Conservation (phyloP, 2,113 vertebrate species). For the Mesoclemmys tuberculata region DNA sequence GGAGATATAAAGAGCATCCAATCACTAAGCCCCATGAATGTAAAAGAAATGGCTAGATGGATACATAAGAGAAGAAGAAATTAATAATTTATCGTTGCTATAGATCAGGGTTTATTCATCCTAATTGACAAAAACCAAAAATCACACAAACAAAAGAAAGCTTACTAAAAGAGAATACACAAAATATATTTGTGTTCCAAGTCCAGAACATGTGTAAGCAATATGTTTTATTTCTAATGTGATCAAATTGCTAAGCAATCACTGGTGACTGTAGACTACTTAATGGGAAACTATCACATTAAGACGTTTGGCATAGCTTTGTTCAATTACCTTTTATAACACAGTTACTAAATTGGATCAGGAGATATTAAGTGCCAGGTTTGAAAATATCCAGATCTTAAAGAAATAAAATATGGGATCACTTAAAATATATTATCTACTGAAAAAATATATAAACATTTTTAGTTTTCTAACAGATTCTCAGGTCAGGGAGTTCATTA, state of each 20-base stretch:
- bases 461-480: background rate
- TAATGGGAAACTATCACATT: background rate
- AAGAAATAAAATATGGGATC: background rate
- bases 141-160: background rate
- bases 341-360: background rate
- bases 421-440: background rate
- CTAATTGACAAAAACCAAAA: background rate
- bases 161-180: background rate
- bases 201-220: background rate
- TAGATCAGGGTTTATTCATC: background rate
- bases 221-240: background rate
- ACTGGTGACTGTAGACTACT: background rate
- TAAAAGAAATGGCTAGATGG: constrained; percentile 1
- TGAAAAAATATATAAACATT: background rate
- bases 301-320: background rate
- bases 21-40: background rate
- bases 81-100: background rate
- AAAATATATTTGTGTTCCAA: background rate
- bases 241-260: background rate
- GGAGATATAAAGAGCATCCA: constrained; percentile 8
- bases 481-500: background rate
- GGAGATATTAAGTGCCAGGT: background rate
- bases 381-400: background rate
- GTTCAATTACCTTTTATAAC: background rate
- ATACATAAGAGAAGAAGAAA: background rate